phyloP scores from a whole-genome alignment of 2,888 invertebrate species.

The Phlogophora meticulosa region DNA sequence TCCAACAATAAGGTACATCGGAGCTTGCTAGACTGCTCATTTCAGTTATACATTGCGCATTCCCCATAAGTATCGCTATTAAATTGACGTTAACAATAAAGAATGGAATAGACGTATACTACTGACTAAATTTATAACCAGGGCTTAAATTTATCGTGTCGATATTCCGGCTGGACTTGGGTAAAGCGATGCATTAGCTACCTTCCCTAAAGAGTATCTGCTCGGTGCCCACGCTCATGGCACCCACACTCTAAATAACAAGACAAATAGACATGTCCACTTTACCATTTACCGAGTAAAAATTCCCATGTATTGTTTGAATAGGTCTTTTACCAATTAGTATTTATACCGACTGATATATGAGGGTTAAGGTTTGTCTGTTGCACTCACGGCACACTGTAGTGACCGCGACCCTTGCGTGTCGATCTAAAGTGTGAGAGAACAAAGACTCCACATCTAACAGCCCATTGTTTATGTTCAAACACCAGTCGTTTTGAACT shows the following conservation, averaged over 20 bases:
- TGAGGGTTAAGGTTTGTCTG: constrained; percentile 81
- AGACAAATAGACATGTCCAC: constrained; percentile 89
- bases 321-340: constrained; percentile 91
- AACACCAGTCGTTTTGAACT: constrained; percentile 75
- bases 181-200: constrained; percentile 73
- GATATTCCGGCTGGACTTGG: constrained; percentile 56
- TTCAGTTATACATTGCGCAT: constrained; percentile 58
- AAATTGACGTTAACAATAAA: constrained; percentile 55
- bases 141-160: constrained; percentile 58
- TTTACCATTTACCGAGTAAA: constrained; percentile 90
- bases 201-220: constrained; percentile 79
- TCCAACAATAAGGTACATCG: constrained; percentile 67
- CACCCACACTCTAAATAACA: constrained; percentile 90
- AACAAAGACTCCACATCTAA: constrained; percentile 78
- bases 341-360: constrained; percentile 88
- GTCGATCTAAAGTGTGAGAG: constrained; percentile 78
- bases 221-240: constrained; percentile 82
- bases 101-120: constrained; percentile 54
- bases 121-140: constrained; percentile 61
- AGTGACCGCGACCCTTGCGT: constrained; percentile 75
- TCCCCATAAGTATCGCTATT: constrained; percentile 49
- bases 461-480: constrained; percentile 81
- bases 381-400: constrained; percentile 79
- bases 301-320: constrained; percentile 89
- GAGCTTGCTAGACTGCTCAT: constrained; percentile 58